phyloP scores from a whole-genome alignment of 2,113 vertebrate species.

The Stercorarius parasiticus region DNA sequence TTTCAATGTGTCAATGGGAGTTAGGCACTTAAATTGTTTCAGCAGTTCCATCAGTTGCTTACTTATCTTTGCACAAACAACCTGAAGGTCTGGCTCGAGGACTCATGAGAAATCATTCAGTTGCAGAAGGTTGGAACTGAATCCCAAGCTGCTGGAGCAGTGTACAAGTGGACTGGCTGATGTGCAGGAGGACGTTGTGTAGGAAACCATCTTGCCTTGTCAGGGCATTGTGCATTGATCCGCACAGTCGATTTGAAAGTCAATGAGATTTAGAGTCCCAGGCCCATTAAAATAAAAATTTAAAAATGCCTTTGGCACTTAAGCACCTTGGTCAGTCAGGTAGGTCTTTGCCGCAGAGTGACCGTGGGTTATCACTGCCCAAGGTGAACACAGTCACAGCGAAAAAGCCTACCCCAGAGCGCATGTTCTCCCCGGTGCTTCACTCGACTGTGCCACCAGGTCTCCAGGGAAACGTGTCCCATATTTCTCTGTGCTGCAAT shows the following conservation, averaged over 20 bases:
- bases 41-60: background rate
- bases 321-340: background rate
- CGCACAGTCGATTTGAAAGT: slow-evolving; percentile 2
- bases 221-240: slow-evolving; percentile 41
- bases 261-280: slow-evolving; percentile 33
- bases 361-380: background rate
- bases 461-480: background rate
- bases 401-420: background rate
- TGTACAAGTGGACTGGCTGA: background rate
- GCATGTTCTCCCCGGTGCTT: background rate
- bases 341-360: background rate
- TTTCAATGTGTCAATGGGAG: background rate
- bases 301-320: background rate
- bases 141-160: background rate
- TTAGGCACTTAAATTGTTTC: slow-evolving; percentile 2
- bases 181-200: background rate
- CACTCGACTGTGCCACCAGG: background rate
- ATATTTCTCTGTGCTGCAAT: background rate
- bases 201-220: slow-evolving; percentile 4
- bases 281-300: slow-evolving; percentile 24
- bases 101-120: background rate
- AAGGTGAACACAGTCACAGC: background rate
- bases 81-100: background rate
- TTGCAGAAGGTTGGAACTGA: background rate
- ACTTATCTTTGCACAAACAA: background rate